These are phyloP conservation scores for Emberiza fucata DNA, from an alignment of 2,113 vertebrate species.

Conservation along the genomic window DNA sequence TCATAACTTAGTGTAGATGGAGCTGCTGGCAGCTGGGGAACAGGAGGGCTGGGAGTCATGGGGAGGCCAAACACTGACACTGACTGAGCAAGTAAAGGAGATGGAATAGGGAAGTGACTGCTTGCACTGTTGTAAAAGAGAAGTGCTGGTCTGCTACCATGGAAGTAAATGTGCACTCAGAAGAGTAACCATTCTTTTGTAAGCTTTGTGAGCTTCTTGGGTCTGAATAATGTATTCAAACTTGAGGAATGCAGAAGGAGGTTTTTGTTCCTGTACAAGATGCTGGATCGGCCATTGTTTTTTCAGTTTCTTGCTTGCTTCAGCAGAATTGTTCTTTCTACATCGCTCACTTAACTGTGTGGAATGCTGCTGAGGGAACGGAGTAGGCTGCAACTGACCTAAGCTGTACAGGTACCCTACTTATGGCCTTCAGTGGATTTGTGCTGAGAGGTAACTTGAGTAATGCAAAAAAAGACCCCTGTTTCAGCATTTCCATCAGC, in stretches of 20 bases:
- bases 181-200: background rate
- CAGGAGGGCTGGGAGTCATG: background rate
- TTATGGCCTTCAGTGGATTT: background rate
- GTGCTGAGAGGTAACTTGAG: background rate
- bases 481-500: background rate
- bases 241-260: background rate
- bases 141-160: background rate
- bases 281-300: background rate
- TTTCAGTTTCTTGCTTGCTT: background rate
- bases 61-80: background rate
- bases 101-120: background rate
- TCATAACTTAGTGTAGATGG: background rate
- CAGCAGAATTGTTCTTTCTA: background rate
- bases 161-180: fast-evolving
- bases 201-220: background rate
- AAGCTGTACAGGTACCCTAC: background rate
- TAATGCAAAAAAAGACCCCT: background rate
- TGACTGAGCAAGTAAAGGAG: background rate
- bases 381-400: background rate
- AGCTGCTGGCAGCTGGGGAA: fast-evolving
- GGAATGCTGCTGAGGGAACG: background rate
- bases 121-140: background rate
- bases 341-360: background rate
- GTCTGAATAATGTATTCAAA: background rate
- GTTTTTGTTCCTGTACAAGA: background rate